These are phyloP conservation scores for Sinocyclocheilus grahami DNA, from an alignment of 2,113 vertebrate species.

Conservation along the genomic window DNA sequence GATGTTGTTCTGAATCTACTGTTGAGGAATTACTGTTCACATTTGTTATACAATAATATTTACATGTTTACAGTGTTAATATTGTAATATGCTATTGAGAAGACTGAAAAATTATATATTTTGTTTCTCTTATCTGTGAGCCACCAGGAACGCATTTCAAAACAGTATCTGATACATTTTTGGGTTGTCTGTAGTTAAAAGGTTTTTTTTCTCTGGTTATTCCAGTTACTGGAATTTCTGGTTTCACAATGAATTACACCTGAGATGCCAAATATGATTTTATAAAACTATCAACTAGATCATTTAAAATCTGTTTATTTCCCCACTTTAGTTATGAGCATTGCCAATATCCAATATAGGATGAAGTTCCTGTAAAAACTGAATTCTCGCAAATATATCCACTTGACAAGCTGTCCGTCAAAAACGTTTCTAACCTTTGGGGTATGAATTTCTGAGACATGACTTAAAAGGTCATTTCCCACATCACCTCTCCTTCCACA, in stretches of 20 bases:
- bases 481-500: conserved; percentile 19
- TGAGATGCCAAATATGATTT: no score
- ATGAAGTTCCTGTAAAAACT: neutral
- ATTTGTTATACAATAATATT: neutral
- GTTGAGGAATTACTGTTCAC: neutral
- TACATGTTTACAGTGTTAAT: neutral
- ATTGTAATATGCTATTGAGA: neutral
- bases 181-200: neutral
- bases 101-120: neutral
- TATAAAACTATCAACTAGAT: no score
- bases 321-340: neutral
- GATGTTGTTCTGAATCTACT: neutral
- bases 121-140: neutral
- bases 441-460: neutral
- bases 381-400: neutral
- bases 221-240: neutral
- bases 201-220: neutral
- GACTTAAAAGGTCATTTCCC: conserved; percentile 35
- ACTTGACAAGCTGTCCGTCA: conserved; percentile 33
- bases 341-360: neutral
- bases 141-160: neutral
- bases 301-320: neutral
- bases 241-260: neutral
- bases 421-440: neutral
- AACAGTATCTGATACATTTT: neutral